Evolutionary conservation across 2,888 invertebrate species (phyloP).

Genomic region (Tuta absoluta): DNA sequence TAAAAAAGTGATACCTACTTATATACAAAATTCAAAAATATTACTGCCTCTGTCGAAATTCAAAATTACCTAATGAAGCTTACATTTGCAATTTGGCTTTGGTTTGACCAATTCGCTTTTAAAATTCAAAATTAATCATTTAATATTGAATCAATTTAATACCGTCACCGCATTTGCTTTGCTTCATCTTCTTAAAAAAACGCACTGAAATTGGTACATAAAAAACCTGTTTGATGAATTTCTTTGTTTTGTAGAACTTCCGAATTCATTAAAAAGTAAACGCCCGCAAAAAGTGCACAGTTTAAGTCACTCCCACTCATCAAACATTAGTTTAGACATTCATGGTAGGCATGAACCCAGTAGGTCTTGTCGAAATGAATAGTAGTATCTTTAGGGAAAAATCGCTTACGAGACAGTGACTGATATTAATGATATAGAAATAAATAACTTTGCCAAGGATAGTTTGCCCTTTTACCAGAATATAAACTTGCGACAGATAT

Average conservation of each 20-base stretch:
- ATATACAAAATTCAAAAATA: conserved; percentile 38
- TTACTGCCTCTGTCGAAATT: conserved; percentile 52
- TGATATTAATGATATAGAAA: background rate
- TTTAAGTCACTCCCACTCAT: conserved; percentile 26
- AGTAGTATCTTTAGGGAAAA: background rate
- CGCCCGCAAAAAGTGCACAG: conserved; percentile 31
- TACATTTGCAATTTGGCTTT: conserved; percentile 29
- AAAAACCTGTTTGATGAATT: background rate
- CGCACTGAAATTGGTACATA: background rate
- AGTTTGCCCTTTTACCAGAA: background rate
- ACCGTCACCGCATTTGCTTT: conserved; percentile 51
- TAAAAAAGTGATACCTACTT: background rate
- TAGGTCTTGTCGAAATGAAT: conserved; percentile 2
- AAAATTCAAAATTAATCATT: conserved; percentile 43
- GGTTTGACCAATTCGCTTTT: conserved; percentile 23
- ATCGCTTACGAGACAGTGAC: conserved; percentile 9
- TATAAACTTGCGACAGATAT: background rate
- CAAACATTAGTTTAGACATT: conserved; percentile 30
- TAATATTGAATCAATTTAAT: conserved; percentile 35
- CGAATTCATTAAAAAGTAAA: background rate
- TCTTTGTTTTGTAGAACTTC: too few relatives aligned
- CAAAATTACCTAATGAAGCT: conserved; percentile 36
- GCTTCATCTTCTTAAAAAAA: conserved; percentile 47
- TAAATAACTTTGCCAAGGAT: background rate
- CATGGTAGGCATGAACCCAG: conserved; percentile 13